These are phyloP conservation scores for Himalopsyche tibetana DNA, from an alignment of 2,888 invertebrate species.

Conservation along the genomic window DNA sequence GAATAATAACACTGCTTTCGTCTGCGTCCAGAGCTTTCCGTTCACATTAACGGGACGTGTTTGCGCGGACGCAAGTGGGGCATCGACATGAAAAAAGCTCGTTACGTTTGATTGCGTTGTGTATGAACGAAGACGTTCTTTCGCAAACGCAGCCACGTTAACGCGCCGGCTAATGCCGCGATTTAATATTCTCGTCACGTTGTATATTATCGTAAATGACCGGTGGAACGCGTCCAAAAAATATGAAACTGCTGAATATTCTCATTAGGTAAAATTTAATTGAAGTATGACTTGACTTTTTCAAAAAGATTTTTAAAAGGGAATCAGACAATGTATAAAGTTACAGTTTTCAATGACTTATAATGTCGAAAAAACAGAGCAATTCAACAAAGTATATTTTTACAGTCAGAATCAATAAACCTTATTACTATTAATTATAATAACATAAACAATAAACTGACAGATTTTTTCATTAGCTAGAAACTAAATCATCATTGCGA, in stretches of 20 bases:
- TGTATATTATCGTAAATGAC: not conserved
- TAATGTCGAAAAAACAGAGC: too few species aligned
- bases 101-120: slow-evolving; percentile 36
- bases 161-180: not conserved
- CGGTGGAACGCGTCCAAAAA: not conserved
- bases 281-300: not conserved
- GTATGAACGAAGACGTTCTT: slow-evolving; percentile 35
- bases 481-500: too few species aligned
- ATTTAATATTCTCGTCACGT: slow-evolving; percentile 27
- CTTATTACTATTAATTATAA: too few species aligned
- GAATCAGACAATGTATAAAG: too few species aligned
- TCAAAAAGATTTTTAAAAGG: too few species aligned
- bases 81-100: slow-evolving; percentile 42
- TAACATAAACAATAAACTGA: too few species aligned
- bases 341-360: too few species aligned
- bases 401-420: too few species aligned
- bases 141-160: not conserved
- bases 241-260: not conserved
- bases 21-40: slow-evolving; percentile 13
- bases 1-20: slow-evolving; percentile 19
- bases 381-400: too few species aligned
- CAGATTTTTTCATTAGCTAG: too few species aligned
- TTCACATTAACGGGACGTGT: slow-evolving; percentile 23
- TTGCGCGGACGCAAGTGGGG: slow-evolving; percentile 8
- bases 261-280: slow-evolving; percentile 19